These are phyloP conservation scores for Anisognathus igniventris DNA, from an alignment of 2,797 vertebrate genomes.

Conservation along the genomic window DNA sequence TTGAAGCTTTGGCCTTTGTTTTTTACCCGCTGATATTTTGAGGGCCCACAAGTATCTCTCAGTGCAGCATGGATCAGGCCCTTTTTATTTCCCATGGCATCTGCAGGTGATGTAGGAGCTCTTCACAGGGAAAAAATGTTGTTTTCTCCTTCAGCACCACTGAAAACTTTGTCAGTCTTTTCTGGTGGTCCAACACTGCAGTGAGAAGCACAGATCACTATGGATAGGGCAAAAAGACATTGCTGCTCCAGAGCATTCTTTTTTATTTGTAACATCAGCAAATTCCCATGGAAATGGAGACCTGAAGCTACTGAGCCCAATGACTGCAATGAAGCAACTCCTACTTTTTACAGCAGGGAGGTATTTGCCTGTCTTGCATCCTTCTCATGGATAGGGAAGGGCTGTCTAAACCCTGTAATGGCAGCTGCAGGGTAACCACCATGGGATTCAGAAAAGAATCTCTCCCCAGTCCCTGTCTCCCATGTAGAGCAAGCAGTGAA, in stretches of 20 bases:
- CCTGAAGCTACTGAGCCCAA: neutral
- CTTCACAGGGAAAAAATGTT: slow-evolving; percentile 59
- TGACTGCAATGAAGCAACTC: neutral
- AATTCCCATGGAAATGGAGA: neutral
- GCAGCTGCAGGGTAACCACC: neutral
- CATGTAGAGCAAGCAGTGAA: neutral
- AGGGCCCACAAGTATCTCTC: neutral
- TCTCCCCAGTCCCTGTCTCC: neutral
- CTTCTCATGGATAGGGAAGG: neutral
- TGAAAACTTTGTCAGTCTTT: slow-evolving; percentile 20
- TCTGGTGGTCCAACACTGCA: slow-evolving; percentile 3
- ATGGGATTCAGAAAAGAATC: neutral
- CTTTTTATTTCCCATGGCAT: neutral
- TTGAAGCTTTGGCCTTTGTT: neutral
- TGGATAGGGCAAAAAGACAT: neutral
- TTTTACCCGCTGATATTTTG: neutral
- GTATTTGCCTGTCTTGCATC: neutral
- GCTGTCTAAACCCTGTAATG: neutral
- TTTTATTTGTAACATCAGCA: neutral
- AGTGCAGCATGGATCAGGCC: neutral
- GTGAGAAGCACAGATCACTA: neutral
- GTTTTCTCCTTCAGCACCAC: slow-evolving; percentile 54
- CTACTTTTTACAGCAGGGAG: neutral
- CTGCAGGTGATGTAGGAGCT: neutral
- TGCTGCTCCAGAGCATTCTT: neutral